phyloP scores from a whole-genome alignment of 2,888 invertebrate species.

The Melanophora roralis region DNA sequence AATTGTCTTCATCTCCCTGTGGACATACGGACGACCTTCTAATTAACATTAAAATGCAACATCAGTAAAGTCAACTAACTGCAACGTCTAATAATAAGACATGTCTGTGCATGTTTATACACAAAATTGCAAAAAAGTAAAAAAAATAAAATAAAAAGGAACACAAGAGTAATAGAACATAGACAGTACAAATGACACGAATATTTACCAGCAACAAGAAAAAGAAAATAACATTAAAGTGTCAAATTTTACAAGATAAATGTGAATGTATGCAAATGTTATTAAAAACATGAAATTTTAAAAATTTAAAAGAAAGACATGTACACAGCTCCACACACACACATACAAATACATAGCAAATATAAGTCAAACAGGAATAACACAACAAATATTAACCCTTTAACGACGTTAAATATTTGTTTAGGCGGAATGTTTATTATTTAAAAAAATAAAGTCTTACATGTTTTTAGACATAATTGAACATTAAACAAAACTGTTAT shows the following conservation, averaged over 20 bases:
- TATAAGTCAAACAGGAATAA: neutral
- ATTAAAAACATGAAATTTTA: slow-evolving; percentile 33
- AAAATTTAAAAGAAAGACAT: neutral
- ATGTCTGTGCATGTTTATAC: neutral
- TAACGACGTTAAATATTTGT: neutral
- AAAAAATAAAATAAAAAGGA: no score
- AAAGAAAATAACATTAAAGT: neutral
- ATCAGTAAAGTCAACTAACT: slow-evolving; percentile 19
- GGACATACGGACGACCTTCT: slow-evolving; percentile 36
- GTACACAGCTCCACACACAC: no score
- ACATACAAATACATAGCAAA: neutral
- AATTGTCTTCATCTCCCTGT: no score
- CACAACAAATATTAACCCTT: neutral
- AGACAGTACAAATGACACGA: slow-evolving; percentile 21
- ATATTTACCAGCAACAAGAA: slow-evolving; percentile 1
- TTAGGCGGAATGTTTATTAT: neutral
- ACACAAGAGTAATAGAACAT: slow-evolving; percentile 8
- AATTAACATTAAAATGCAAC: slow-evolving; percentile 25
- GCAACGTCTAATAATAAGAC: neutral
- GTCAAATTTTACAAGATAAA: slow-evolving; percentile 20
- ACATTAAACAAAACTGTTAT: no score
- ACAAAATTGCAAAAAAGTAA: neutral
- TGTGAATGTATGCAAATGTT: slow-evolving; percentile 31
- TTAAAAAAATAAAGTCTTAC: no score
- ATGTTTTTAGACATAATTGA: no score